These are phyloP conservation scores for Phyllostomus discolor DNA, from an alignment of 2,113 vertebrate genomes.

Conservation along the genomic window DNA sequence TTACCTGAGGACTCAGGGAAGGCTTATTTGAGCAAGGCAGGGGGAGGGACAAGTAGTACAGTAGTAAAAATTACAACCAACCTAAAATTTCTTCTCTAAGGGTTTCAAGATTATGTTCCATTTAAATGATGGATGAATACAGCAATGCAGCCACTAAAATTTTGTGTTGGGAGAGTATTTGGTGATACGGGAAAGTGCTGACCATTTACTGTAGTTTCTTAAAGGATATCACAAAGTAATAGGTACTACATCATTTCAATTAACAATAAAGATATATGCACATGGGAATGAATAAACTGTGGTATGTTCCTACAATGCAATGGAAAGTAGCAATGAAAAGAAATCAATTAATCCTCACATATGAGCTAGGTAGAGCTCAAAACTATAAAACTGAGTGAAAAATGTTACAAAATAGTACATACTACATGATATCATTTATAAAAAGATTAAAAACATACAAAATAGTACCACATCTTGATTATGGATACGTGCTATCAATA, in stretches of 20 bases:
- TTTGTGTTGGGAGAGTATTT: background rate
- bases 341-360: background rate
- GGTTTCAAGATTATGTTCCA: background rate
- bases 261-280: background rate
- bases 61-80: background rate
- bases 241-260: background rate
- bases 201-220: background rate
- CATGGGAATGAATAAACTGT: background rate
- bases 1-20: background rate
- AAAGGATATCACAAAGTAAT: background rate
- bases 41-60: background rate
- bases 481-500: background rate
- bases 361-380: background rate
- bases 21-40: background rate
- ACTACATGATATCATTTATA: background rate
- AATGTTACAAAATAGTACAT: background rate
- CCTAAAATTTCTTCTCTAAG: background rate
- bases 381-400: background rate
- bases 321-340: background rate
- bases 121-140: background rate
- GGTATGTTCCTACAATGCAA: background rate
- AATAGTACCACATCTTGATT: background rate
- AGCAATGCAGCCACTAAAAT: background rate
- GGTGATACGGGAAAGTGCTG: background rate
- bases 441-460: background rate